Base-by-base conservation (phyloP, 2,113 vertebrate genomes). In the Larimichthys polyactis region DNA sequence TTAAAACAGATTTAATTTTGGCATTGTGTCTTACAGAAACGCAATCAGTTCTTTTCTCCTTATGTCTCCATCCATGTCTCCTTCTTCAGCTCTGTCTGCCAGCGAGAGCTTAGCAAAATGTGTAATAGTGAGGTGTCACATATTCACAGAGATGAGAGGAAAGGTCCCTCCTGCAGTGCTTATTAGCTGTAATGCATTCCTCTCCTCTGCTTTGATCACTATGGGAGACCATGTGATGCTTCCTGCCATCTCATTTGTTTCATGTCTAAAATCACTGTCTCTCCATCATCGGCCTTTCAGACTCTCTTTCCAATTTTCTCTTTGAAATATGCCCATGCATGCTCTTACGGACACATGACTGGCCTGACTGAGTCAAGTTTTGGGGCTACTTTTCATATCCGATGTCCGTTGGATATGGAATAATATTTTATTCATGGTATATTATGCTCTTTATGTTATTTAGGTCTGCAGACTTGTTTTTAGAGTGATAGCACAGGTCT, bases 201-300 rank as follows among this genome's bases (percentile, higher is more conserved):
- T 79, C 27, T 71, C 20, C 52, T 24, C 49, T 32, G 70, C 86
- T 88, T 89, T 90, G 72, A 89, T 89, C 87, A 65, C 66, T n/a
- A 55, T 60, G 52, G 82, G 77, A 79, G 62, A 71, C 66, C 22
- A 32, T 60, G 62, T 52, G 58, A 79, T 59, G 66, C 22, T 44
- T 88, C 55, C 60, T 71, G 75, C 29, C 65, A 60, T 48, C 58
- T 43, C 68, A 67, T 82, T 74, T 79, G 65, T 83, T 52, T 72
- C 64, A 67, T 62, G 60, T 81, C 73, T 74, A 8, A 67, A 60
- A 46, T 27, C 43, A 46, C 36, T 40, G 24, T 64, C 49, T 70
- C 70, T 69, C 43, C 46, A 19, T 86, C 68, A 48, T 71, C 72
- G 51, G 52, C 60, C 48, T 68, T 17, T 75, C 14, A 44, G 62